Conservation (phyloP, 2,888 invertebrate species). For the Gerosis bhagava region DNA sequence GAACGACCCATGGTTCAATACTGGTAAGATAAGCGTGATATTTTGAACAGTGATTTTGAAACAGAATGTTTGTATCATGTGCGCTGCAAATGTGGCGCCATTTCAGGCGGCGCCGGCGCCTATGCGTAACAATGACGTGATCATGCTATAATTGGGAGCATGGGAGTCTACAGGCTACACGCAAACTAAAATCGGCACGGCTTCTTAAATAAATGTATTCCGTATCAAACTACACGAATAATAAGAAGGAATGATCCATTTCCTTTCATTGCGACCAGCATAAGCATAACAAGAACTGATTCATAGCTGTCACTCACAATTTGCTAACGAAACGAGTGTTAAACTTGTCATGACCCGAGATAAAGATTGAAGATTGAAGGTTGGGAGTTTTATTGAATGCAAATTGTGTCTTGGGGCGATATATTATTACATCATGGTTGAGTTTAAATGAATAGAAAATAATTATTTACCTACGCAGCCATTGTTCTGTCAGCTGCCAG, state of each 20-base stretch:
- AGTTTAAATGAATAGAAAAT: constrained; percentile 55
- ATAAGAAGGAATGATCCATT: constrained; percentile 19
- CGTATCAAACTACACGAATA: too few relatives aligned
- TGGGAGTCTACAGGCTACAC: constrained; percentile 27
- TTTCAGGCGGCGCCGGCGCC: constrained; percentile 54
- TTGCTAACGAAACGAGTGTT: constrained; percentile 73
- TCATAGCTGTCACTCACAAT: constrained; percentile 69
- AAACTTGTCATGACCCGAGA: constrained; percentile 61
- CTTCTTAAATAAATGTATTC: constrained; percentile 10
- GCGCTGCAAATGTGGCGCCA: constrained; percentile 68
- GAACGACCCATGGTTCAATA: constrained; percentile 42
- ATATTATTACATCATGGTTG: constrained; percentile 37
- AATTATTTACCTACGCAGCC: constrained; percentile 64
- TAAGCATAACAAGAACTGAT: constrained; percentile 48
- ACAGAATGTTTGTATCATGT: constrained; percentile 63
- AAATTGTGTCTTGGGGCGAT: constrained; percentile 50
- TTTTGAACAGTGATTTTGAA: constrained; percentile 52
- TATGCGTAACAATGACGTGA: constrained; percentile 63
- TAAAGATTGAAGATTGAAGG: constrained; percentile 66
- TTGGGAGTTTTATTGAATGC: constrained; percentile 65
- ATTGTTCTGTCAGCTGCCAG: constrained; percentile 58
- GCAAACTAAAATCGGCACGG: constrained; percentile 8
- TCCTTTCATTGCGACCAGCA: constrained; percentile 17
- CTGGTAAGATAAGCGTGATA: constrained; percentile 63
- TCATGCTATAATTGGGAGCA: constrained; percentile 40